Evolutionary conservation across 1,140 invertebrate genomes (phyloP).

Genomic region (Choristoneura fumiferana): DNA sequence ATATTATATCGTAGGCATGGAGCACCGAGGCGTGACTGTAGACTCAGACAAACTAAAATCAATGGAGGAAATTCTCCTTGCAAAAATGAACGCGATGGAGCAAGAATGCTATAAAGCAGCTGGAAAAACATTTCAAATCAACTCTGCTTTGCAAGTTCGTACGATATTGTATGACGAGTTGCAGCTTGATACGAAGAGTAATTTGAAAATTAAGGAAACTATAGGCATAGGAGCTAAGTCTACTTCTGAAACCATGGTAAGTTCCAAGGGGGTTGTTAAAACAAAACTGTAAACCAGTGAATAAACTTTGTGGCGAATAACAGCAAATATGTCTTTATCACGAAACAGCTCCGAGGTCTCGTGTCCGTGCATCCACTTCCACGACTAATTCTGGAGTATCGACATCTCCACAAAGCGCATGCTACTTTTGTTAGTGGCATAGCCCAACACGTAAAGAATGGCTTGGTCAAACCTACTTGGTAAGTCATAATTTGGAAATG

Average conservation of each 20-base stretch:
- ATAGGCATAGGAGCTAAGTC: slow-evolving; percentile 72
- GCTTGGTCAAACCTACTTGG: slow-evolving; percentile 74
- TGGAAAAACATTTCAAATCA: slow-evolving; percentile 76
- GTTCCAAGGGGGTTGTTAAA: slow-evolving; percentile 1
- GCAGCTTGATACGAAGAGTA: slow-evolving; percentile 71
- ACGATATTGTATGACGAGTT: slow-evolving; percentile 79
- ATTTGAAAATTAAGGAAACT: slow-evolving; percentile 71
- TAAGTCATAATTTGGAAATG: too few relatives aligned
- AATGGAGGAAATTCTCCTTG: slow-evolving; percentile 63
- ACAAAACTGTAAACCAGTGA: background rate
- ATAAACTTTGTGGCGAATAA: background rate
- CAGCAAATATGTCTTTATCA: background rate
- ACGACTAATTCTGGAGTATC: slow-evolving; percentile 76
- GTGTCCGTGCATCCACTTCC: slow-evolving; percentile 76
- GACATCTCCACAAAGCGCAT: slow-evolving; percentile 78
- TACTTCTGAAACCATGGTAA: slow-evolving; percentile 78
- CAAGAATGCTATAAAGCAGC: slow-evolving; percentile 65
- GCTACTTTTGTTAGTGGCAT: slow-evolving; percentile 80
- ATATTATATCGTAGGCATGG: slow-evolving; percentile 76
- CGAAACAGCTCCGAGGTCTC: slow-evolving; percentile 65
- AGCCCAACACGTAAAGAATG: slow-evolving; percentile 62
- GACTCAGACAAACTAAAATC: slow-evolving; percentile 62
- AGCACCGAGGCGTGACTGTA: slow-evolving; percentile 65
- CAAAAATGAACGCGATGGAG: slow-evolving; percentile 64
- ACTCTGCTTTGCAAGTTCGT: slow-evolving; percentile 76